Percentiles rank a stretch among this genome's conserved stretches.
Evolutionary conservation across 92 coral and sea anemone species (phyloP).

Genomic region (Siderastrea siderea): DNA sequence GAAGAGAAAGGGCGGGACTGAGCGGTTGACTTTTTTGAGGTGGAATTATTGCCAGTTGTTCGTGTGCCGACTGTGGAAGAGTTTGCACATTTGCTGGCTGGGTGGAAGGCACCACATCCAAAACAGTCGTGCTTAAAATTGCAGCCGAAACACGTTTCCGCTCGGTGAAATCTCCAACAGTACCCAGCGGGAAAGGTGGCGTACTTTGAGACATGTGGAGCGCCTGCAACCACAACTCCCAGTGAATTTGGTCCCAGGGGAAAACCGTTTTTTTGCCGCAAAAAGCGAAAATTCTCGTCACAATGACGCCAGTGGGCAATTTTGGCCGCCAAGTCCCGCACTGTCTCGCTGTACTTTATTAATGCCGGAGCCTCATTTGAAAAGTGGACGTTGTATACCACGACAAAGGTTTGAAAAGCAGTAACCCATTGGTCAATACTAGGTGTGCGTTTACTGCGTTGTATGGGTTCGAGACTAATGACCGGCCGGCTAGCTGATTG

Average conservation of each 20-base stretch:
- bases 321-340: background rate
- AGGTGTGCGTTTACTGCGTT: background rate
- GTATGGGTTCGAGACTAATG: background rate
- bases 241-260: too few species aligned
- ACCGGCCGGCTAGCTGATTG: background rate
- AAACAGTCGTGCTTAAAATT: too few species aligned
- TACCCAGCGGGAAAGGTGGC: background rate
- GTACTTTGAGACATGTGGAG: background rate
- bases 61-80: background rate
- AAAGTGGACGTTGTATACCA: background rate
- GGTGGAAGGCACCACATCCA: background rate
- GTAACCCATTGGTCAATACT: background rate
- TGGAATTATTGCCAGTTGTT: background rate
- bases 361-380: background rate
- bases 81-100: background rate
- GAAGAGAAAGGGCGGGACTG: slow-evolving; percentile 9
- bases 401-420: background rate
- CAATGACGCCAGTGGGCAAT: background rate
- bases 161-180: slow-evolving; percentile 7
- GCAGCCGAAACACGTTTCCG: background rate
- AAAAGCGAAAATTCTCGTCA: background rate
- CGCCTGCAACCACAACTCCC: background rate
- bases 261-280: too few species aligned
- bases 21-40: background rate
- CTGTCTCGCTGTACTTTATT: background rate